These are phyloP conservation scores for Nixonia krombeini DNA, from an alignment of 1,140 invertebrate species.

Conservation along the genomic window DNA sequence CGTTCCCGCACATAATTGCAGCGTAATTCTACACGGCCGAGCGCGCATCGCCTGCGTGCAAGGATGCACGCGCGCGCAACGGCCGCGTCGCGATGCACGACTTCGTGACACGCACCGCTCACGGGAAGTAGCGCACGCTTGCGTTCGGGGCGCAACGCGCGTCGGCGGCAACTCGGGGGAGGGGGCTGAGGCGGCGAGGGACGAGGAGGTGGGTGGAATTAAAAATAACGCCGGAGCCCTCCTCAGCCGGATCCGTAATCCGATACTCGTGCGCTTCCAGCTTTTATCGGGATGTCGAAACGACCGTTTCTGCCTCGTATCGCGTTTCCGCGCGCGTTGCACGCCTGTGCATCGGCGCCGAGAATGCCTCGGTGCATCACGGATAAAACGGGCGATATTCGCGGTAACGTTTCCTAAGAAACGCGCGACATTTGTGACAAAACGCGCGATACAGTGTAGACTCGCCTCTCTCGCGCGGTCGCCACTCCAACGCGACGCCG, in stretches of 20 bases:
- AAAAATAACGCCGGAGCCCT: slow-evolving; percentile 56
- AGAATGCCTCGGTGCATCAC: too few species aligned
- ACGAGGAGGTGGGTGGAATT: slow-evolving; percentile 49
- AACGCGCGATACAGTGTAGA: too few species aligned
- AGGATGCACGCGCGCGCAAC: slow-evolving; percentile 25
- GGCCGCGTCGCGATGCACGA: slow-evolving; percentile 45
- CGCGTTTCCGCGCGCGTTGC: too few species aligned
- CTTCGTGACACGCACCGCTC: slow-evolving; percentile 53
- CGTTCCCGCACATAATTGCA: slow-evolving; percentile 32
- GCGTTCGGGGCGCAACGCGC: slow-evolving; percentile 15
- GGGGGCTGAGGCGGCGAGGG: slow-evolving; percentile 29
- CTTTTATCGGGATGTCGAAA: slow-evolving; percentile 14
- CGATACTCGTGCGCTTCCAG: slow-evolving; percentile 21
- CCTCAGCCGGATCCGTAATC: slow-evolving; percentile 20
- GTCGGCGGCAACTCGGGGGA: slow-evolving; percentile 18
- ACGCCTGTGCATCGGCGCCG: too few species aligned
- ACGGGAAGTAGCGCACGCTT: slow-evolving; percentile 44
- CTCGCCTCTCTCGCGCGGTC: too few species aligned
- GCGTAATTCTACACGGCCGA: slow-evolving; percentile 37
- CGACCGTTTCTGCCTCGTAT: not conserved
- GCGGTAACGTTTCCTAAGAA: too few species aligned
- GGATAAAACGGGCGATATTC: too few species aligned
- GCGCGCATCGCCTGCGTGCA: slow-evolving; percentile 38
- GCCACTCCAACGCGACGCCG: too few species aligned
- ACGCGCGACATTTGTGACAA: too few species aligned